These are phyloP conservation scores for Agrilus cyanescens DNA, from an alignment of 2,888 invertebrate genomes.

Conservation along the genomic window DNA sequence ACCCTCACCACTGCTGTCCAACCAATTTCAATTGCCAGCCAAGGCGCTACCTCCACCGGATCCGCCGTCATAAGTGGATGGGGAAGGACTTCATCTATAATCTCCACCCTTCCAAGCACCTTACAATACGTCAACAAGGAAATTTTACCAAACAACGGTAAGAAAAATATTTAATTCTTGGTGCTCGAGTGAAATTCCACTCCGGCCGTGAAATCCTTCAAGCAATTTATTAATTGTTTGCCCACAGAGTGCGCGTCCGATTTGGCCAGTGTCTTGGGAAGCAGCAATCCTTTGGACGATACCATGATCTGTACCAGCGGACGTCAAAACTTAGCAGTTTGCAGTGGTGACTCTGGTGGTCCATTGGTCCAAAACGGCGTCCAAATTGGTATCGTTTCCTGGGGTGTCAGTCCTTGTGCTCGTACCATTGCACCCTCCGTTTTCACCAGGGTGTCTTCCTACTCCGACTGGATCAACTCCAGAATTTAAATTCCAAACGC, in stretches of 20 bases:
- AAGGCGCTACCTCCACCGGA: constrained; percentile 23
- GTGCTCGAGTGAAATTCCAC: no score
- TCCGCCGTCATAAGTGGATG: constrained; percentile 38
- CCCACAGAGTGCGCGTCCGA: constrained; percentile 34
- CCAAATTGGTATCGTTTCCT: constrained; percentile 44
- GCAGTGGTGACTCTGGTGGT: constrained; percentile 45
- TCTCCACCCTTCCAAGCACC: no score
- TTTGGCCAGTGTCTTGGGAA: constrained; percentile 31
- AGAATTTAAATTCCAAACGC: no score
- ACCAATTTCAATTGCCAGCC: constrained; percentile 36
- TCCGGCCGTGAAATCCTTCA: no score
- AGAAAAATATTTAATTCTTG: constrained; percentile 10
- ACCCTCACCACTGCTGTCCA: constrained; percentile 30
- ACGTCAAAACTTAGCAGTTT: constrained; percentile 37
- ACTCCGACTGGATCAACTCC: no score
- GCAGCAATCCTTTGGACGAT: constrained; percentile 32
- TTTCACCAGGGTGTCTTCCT: constrained; percentile 36
- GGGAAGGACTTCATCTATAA: constrained; percentile 26
- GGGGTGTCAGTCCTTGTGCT: constrained; percentile 44
- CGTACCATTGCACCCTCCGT: constrained; percentile 41
- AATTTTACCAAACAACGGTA: constrained; percentile 11
- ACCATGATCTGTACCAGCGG: constrained; percentile 42
- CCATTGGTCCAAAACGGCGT: constrained; percentile 34
- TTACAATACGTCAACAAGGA: no score
- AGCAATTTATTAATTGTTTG: no score